Percentiles rank a stretch among this genome's conserved stretches.
Evolutionary conservation across 2,888 invertebrate species (phyloP).

Genomic region (Macrostomum cliftonense): DNA sequence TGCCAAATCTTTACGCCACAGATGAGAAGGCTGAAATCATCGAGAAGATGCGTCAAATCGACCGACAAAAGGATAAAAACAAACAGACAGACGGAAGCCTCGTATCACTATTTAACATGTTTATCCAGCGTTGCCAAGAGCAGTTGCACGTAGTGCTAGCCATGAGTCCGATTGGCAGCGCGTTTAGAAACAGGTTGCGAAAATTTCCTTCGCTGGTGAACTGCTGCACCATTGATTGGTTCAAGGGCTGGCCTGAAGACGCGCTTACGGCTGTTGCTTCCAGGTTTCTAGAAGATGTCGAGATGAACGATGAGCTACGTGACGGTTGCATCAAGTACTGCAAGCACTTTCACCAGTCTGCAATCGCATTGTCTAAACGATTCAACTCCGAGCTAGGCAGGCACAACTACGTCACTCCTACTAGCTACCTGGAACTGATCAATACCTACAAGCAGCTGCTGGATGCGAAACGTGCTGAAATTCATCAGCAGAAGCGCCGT

Average conservation of each 20-base stretch:
- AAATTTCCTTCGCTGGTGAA: constrained; percentile 81
- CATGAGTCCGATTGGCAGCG: constrained; percentile 77
- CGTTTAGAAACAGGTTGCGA: constrained; percentile 49
- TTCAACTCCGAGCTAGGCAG: constrained; percentile 48
- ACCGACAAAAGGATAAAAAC: constrained; percentile 48
- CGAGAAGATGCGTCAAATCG: constrained; percentile 72
- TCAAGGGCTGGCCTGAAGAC: constrained; percentile 84
- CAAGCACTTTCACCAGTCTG: constrained; percentile 64
- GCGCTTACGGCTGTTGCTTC: constrained; percentile 68
- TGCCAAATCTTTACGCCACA: constrained; percentile 62
- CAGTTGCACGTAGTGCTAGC: constrained; percentile 71
- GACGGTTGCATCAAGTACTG: constrained; percentile 65
- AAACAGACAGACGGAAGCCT: constrained; percentile 72
- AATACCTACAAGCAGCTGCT: constrained; percentile 66
- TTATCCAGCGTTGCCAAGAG: constrained; percentile 65
- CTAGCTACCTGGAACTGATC: constrained; percentile 74
- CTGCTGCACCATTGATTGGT: constrained; percentile 89
- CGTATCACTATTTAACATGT: constrained; percentile 71
- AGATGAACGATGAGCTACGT: constrained; percentile 53
- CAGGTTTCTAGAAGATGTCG: constrained; percentile 59
- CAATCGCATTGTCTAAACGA: constrained; percentile 49
- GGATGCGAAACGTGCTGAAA: constrained; percentile 50
- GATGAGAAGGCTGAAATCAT: constrained; percentile 74
- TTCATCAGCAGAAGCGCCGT: constrained; percentile 30
- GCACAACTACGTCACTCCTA: constrained; percentile 73